Base-by-base conservation (phyloP, 2,113 vertebrate genomes). In the Struthidea cinerea region DNA sequence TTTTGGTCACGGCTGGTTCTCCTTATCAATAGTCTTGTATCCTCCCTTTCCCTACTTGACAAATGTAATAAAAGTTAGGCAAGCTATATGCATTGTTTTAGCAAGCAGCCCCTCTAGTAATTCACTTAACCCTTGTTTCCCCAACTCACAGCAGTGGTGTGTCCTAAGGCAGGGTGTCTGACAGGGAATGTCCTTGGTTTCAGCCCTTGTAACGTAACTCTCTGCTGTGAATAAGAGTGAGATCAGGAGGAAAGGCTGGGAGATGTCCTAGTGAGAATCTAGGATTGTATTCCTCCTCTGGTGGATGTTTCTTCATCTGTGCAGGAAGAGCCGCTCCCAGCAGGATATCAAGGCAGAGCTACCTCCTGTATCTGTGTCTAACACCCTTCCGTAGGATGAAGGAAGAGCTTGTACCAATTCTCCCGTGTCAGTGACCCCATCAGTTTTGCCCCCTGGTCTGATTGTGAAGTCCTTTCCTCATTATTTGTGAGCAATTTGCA, bases 311-410 rank as follows among this genome's bases (percentile, higher is more conserved):
- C 8, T n/a, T 30, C 12, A 6, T 27, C 23, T 28, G 3, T 27
- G 6, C 13, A 50, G 57, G 47, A 77, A 6, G 27, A 67, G 13
- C 17, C 59, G 33, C 37, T 79, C 57, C 42, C 30, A 55, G 55
- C 7, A 23, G 47, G 39, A 3, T 15, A 3, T 14, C 7, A 6
- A 35, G 47, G 35, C 65, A 76, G 14, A 56, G 55, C 17, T 22
- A 1, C 16, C 30, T 77, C 3, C 8, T 8, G 22, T 10, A 16
- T 32, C 75, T 2, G 28, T 9, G n/a, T 35, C 24, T 28, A 11
- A 16, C 12, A 2, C 7, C 24, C 33, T 53, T 0, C 1, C 16
- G 19, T 1, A 33, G 46, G 32, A 3, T 49, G n/a, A 42, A 13
- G 37, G 16, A 41, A 33, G 41, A 47, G 12, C 39, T 87, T 50